A percentile compares a stretch with the other conserved stretches of the same genome.
Conservation (phyloP, 2,888 invertebrate species). For the Coelinius sp. region DNA sequence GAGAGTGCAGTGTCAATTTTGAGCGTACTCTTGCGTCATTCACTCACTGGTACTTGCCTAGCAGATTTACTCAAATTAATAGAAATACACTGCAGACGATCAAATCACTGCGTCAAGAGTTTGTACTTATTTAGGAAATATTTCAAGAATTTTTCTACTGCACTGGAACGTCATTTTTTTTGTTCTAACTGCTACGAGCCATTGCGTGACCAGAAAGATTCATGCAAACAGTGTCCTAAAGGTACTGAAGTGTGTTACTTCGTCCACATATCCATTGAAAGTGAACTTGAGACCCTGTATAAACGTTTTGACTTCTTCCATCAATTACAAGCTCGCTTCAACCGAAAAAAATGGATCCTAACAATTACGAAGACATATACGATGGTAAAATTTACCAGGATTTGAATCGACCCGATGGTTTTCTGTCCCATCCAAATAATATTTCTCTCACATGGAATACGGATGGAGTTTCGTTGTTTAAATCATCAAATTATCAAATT, state of each 20-base stretch:
- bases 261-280: conserved; percentile 42
- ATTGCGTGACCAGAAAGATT: conserved; percentile 2
- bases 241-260: conserved; percentile 35
- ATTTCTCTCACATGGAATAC: conserved; percentile 45
- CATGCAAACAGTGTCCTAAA: conserved; percentile 27
- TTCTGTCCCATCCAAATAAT: conserved; percentile 35
- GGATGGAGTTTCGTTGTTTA: conserved; percentile 34
- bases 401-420: background rate
- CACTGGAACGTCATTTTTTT: conserved; percentile 36
- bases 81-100: conserved; percentile 34
- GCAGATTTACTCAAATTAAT: conserved; percentile 12
- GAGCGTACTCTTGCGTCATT: conserved; percentile 1
- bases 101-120: conserved; percentile 38
- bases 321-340: conserved; percentile 30
- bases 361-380: conserved; percentile 43
- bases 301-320: conserved; percentile 36
- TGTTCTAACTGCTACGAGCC: conserved; percentile 34
- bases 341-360: conserved; percentile 25
- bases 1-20: conserved; percentile 21
- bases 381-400: conserved; percentile 44
- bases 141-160: conserved; percentile 20
- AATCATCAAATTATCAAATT: conserved; percentile 40
- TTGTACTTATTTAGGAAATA: conserved; percentile 38
- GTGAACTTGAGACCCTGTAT: conserved; percentile 38
- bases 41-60: background rate